These are phyloP conservation scores for Cryptotermes secundus DNA, from an alignment of 1,140 invertebrate species.

Conservation along the genomic window DNA sequence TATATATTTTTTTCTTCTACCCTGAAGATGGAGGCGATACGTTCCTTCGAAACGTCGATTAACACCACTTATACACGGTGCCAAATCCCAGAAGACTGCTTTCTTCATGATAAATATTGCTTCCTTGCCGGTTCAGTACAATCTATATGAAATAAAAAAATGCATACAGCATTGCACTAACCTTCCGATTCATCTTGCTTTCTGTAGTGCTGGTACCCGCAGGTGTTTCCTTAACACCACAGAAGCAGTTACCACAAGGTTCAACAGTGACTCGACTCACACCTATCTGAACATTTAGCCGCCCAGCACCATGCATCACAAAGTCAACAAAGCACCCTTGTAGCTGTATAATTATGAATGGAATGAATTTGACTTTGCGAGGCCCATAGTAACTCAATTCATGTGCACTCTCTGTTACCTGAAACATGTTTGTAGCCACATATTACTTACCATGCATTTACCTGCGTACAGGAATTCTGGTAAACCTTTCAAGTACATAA, in stretches of 20 bases:
- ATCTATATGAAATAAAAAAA: too few species aligned
- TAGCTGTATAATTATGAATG: slow-evolving; percentile 47
- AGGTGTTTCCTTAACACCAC: slow-evolving; percentile 37
- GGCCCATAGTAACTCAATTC: slow-evolving; percentile 45
- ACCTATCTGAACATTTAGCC: slow-evolving; percentile 50
- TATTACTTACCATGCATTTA: not conserved
- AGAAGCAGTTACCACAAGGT: slow-evolving; percentile 46
- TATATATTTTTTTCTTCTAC: too few species aligned
- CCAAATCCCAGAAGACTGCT: too few species aligned
- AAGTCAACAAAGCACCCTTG: slow-evolving; percentile 47
- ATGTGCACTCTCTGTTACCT: slow-evolving; percentile 39
- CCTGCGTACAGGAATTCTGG: too few species aligned
- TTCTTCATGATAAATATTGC: too few species aligned
- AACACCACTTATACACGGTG: too few species aligned
- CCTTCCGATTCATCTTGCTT: not conserved
- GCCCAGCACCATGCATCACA: slow-evolving; percentile 44
- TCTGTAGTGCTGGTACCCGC: not conserved
- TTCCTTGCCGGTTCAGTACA: too few species aligned
- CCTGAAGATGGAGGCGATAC: too few species aligned
- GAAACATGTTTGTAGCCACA: not conserved
- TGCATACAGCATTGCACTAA: not conserved
- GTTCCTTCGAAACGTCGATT: too few species aligned
- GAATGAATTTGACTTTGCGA: slow-evolving; percentile 45
- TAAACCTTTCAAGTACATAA: not conserved
- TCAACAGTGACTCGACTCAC: slow-evolving; percentile 44